phyloP scores from a whole-genome alignment of 92 coral and sea anemone species.

The Metridium senile region DNA sequence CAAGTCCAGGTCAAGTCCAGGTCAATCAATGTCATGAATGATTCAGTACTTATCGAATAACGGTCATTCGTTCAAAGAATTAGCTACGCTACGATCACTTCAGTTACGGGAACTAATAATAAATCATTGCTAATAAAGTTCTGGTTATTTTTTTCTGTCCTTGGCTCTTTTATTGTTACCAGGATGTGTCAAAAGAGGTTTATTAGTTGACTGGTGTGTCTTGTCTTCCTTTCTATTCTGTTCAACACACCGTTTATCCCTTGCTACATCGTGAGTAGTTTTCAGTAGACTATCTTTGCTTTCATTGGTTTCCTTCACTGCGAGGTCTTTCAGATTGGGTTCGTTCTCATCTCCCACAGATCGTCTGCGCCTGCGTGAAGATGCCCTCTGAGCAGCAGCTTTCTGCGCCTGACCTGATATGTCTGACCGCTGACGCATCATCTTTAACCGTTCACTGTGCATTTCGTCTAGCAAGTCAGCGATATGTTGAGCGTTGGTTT shows the following conservation, averaged over 20 bases:
- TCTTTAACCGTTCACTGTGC: constrained; percentile 92
- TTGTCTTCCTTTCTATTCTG: neutral
- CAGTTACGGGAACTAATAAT: neutral
- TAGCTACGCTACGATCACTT: neutral
- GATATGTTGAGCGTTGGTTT: constrained; percentile 93
- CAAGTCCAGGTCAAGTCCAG: too few species aligned
- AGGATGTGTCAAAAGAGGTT: neutral
- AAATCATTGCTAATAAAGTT: neutral
- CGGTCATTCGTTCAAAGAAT: neutral
- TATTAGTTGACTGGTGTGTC: neutral
- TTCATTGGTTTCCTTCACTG: constrained; percentile 9
- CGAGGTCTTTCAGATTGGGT: constrained; percentile 24
- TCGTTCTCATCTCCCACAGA: constrained; percentile 89
- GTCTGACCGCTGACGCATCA: constrained; percentile 98
- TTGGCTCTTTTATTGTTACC: neutral
- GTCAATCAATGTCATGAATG: too few species aligned
- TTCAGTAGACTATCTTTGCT: constrained; percentile 6
- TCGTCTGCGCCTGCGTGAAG: constrained; percentile 71
- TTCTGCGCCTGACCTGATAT: constrained; percentile 96
- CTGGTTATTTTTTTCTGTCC: neutral
- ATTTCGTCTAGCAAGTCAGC: constrained; percentile 91
- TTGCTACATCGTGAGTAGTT: neutral
- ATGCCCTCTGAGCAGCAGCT: constrained; percentile 87
- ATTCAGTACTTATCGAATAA: neutral
- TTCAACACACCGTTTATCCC: neutral